A percentile compares a stretch with the other conserved stretches of the same genome.
Evolutionary conservation across 2,113 vertebrate genomes (phyloP).

Genomic region (Otolemur garnettii): DNA sequence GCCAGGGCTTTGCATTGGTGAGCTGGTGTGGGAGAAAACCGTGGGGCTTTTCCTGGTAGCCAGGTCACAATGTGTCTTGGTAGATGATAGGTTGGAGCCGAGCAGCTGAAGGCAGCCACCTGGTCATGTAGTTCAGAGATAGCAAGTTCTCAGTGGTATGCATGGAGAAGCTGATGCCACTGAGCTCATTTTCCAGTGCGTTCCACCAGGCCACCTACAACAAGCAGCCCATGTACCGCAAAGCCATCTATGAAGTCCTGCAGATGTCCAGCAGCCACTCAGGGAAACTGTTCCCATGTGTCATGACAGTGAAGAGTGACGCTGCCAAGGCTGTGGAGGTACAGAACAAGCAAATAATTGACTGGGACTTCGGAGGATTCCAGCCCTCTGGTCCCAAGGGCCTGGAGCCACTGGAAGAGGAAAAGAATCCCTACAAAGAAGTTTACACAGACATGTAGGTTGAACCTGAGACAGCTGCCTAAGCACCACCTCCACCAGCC

Average conservation of each 20-base stretch:
- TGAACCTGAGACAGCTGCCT: slow-evolving; percentile 94
- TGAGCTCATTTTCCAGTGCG: slow-evolving; percentile 95
- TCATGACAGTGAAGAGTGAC: slow-evolving; percentile 91
- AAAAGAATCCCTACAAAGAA: slow-evolving; percentile 96
- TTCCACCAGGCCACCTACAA: slow-evolving; percentile 97
- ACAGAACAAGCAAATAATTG: slow-evolving; percentile 96
- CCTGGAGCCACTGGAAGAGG: slow-evolving; percentile 93
- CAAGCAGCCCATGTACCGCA: slow-evolving; percentile 97
- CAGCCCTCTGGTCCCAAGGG: slow-evolving; percentile 93
- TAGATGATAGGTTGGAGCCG: slow-evolving; percentile 95
- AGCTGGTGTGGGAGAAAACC: slow-evolving; percentile 97
- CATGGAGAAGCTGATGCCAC: slow-evolving; percentile 96
- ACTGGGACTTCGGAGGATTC: slow-evolving; percentile 94
- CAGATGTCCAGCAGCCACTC: slow-evolving; percentile 93
- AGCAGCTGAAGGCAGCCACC: slow-evolving; percentile 95
- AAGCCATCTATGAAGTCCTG: slow-evolving; percentile 96
- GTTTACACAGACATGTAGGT: slow-evolving; percentile 96
- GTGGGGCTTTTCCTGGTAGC: slow-evolving; percentile 95
- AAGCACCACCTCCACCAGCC: slow-evolving; percentile 93
- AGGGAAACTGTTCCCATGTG: slow-evolving; percentile 92
- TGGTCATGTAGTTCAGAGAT: slow-evolving; percentile 98
- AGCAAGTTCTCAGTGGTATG: slow-evolving; percentile 97
- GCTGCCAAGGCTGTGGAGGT: slow-evolving; percentile 94
- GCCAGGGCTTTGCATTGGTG: slow-evolving; percentile 94
- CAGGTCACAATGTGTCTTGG: slow-evolving; percentile 96